Conservation (phyloP, 2,113 vertebrate genomes). For the Pseudolaguvia tuberculata region DNA sequence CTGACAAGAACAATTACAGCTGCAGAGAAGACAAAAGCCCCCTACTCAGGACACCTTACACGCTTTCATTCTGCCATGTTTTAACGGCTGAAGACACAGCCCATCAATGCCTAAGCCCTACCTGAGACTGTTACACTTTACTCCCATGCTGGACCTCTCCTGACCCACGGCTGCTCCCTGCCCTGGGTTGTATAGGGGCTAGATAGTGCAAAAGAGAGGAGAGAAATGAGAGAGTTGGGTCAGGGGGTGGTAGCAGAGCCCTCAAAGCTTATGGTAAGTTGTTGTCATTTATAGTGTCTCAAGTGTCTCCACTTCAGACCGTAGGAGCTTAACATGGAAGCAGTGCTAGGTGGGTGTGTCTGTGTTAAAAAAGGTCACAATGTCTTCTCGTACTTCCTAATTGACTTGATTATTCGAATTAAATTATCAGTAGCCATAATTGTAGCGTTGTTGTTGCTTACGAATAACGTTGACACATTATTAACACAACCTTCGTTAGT, state of each 20-base stretch:
- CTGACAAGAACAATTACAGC: conserved; percentile 54
- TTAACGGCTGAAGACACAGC: conserved; percentile 21
- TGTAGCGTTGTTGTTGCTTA: too few relatives aligned
- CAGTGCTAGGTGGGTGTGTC: conserved; percentile 44
- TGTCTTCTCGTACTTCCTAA: conserved; percentile 42
- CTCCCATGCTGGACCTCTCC: conserved; percentile 32
- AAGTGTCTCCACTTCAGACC: conserved; percentile 78
- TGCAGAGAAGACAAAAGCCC: conserved; percentile 49
- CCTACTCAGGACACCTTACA: conserved; percentile 43
- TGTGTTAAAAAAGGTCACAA: conserved; percentile 63
- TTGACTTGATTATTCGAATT: neutral
- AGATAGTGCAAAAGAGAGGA: neutral
- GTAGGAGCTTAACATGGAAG: conserved; percentile 63
- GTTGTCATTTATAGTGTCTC: conserved; percentile 76
- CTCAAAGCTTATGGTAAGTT: conserved; percentile 72
- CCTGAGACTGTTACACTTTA: conserved; percentile 37
- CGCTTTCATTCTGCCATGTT: conserved; percentile 33
- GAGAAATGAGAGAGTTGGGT: conserved; percentile 42
- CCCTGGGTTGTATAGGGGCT: conserved; percentile 34
- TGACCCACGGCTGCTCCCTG: conserved; percentile 28
- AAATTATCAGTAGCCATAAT: too few relatives aligned
- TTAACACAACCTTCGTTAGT: too few relatives aligned
- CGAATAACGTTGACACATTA: too few relatives aligned
- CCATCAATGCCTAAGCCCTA: conserved; percentile 37
- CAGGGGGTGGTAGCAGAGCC: conserved; percentile 40